phyloP scores from a whole-genome alignment of 2,113 vertebrate species.

The Amblyopsis rosae region DNA sequence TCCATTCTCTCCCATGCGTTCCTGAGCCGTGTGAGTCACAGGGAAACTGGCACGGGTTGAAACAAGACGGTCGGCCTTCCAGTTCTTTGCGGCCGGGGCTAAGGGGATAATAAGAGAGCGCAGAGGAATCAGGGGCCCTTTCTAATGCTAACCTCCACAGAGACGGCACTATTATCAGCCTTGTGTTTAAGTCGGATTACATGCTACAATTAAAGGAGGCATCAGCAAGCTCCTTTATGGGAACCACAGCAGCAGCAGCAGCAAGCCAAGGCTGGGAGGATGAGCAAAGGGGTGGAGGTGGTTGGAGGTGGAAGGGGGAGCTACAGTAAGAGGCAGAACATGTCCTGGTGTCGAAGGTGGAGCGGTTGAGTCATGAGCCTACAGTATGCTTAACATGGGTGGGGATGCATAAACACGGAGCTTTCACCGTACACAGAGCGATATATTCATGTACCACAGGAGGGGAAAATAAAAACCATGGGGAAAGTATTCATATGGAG shows the following conservation, averaged over 20 bases:
- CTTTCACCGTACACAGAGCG: slow-evolving; percentile 40
- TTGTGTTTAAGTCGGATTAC: slow-evolving; percentile 74
- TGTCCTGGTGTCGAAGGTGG: slow-evolving; percentile 46
- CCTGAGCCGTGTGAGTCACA: slow-evolving; percentile 69
- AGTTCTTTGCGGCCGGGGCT: slow-evolving; percentile 63
- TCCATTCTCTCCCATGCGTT: slow-evolving; percentile 65
- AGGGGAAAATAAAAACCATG: neutral
- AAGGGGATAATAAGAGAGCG: slow-evolving; percentile 77
- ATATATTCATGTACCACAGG: slow-evolving; percentile 61
- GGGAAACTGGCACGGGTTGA: slow-evolving; percentile 65
- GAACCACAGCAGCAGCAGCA: slow-evolving; percentile 24
- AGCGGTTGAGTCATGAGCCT: slow-evolving; percentile 62
- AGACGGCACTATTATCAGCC: slow-evolving; percentile 71
- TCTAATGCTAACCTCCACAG: slow-evolving; percentile 68
- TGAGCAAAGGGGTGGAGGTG: slow-evolving; percentile 10
- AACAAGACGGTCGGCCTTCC: slow-evolving; percentile 58
- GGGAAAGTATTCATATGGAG: slow-evolving; percentile 31
- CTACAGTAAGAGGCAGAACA: slow-evolving; percentile 23
- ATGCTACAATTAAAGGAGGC: slow-evolving; percentile 71
- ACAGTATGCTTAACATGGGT: slow-evolving; percentile 66
- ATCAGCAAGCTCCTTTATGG: slow-evolving; percentile 54
- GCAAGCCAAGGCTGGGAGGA: slow-evolving; percentile 29
- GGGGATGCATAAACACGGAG: slow-evolving; percentile 63
- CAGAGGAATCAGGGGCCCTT: slow-evolving; percentile 60
- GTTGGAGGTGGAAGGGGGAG: neutral